Base-by-base conservation (phyloP, 1,140 invertebrate species). In the Camponotus floridanus region DNA sequence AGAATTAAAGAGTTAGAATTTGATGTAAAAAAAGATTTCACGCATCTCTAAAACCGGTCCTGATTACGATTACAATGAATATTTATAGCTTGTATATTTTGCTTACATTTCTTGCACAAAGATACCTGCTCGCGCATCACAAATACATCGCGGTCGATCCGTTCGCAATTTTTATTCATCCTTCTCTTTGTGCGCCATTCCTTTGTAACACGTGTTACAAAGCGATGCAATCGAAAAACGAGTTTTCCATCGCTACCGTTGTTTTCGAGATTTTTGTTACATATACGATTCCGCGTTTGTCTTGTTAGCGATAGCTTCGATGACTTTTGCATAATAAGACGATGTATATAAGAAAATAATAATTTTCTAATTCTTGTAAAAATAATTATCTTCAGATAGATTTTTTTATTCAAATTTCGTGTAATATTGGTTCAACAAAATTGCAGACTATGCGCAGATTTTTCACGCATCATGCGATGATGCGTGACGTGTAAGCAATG, bases 91-190 rank as follows among this genome's bases (percentile, higher is more conserved):
- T 8, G 1, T 26, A 26, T 26, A 31, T 67, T 36, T 7, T 21
- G 36, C 51, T 81, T 81, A 81, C 36, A 68, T 73, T 2, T 42
- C 33, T 80, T 33, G 45, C 45, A 51, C 45, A 71, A 71, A 71
- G 45, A 7, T 51, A 48, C 3, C 45, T 48, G 15, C 36, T 48
- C n/a, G 18, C 15, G 9, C 42, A 26, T 26, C 26, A 42, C 61
- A 36, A n/a, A 59, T 26, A 62, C 39, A 67, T 51, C 76, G 39
- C 74, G 11, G 62, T 51, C 31, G 51, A 71, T 81, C 39, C 67
- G 26, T 36, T 7, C 39, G 45, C 67, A 71, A 81, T 81, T 71
- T 81, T 73, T 59, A 59, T 65, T 39, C 39, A 26, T 31, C 13
- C 11, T 48, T 57, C 51, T 51, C 48, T 51, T 51, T 51, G 48